These are phyloP conservation scores for Prinia subflava DNA, from an alignment of 2,113 vertebrate genomes.

Conservation along the genomic window DNA sequence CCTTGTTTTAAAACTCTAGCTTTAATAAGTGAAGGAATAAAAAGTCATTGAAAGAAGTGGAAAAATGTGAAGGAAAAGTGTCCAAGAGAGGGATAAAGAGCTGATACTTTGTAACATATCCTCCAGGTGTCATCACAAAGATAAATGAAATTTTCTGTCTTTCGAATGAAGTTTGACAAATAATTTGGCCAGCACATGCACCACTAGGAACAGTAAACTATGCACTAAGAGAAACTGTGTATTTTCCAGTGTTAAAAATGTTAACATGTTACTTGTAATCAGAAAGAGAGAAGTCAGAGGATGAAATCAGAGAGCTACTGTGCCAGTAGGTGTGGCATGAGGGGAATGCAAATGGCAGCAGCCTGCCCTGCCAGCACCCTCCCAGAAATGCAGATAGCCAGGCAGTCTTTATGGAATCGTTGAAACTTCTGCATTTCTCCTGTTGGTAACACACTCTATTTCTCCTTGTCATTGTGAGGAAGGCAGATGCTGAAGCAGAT, in stretches of 20 bases:
- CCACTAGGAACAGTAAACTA: not conserved
- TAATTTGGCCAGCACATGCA: not conserved
- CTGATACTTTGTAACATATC: not conserved
- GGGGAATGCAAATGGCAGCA: not conserved
- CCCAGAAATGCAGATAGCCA: not conserved
- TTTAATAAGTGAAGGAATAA: not conserved
- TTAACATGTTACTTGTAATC: not conserved
- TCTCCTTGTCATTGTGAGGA: not conserved
- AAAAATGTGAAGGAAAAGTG: not conserved
- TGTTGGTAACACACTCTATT: not conserved
- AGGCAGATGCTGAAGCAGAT: not conserved
- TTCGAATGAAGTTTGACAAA: not conserved
- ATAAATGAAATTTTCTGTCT: not conserved
- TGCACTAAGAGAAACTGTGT: not conserved
- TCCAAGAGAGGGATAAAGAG: not conserved
- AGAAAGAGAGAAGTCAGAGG: not conserved
- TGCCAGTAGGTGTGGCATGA: not conserved
- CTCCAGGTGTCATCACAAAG: not conserved
- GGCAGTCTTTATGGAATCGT: not conserved
- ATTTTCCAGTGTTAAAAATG: not conserved
- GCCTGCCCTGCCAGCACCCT: not conserved
- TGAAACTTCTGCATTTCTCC: not conserved
- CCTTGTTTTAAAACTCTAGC: not conserved
- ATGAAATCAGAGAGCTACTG: not conserved
- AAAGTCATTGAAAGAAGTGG: not conserved